Evolutionary conservation across 2,113 vertebrate genomes (phyloP).

Genomic region (Corapipo altera): DNA sequence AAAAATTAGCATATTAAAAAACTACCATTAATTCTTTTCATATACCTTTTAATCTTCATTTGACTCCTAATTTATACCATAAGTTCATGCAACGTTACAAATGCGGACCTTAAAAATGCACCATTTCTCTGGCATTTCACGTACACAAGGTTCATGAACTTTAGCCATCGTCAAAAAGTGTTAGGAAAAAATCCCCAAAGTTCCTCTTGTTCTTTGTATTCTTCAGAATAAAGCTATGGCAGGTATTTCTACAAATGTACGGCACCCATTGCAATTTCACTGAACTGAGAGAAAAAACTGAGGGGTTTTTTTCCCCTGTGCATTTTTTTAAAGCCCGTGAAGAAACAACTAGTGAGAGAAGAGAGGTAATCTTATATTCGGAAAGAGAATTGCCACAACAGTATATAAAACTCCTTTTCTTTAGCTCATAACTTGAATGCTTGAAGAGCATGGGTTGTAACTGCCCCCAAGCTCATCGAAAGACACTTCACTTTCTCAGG

Average conservation of each 20-base stretch:
- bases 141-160: neutral
- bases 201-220: constrained; percentile 15
- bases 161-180: constrained; percentile 14
- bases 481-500: neutral
- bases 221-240: constrained; percentile 41
- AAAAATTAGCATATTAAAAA: neutral
- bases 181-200: neutral
- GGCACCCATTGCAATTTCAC: constrained; percentile 4
- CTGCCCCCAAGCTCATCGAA: neutral
- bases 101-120: constrained; percentile 41
- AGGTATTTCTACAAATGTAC: constrained; percentile 38
- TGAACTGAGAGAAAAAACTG: constrained; percentile 11
- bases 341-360: neutral
- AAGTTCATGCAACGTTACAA: constrained; percentile 51
- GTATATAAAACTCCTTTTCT: neutral
- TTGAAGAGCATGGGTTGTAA: neutral
- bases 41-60: neutral
- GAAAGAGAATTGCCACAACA: neutral
- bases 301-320: neutral
- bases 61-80: constrained; percentile 1
- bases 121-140: constrained; percentile 45
- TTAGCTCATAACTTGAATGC: neutral
- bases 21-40: neutral
- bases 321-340: constrained; percentile 7
- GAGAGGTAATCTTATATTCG: neutral